These are phyloP conservation scores for Megaleporinus macrocephalus DNA, from an alignment of 2,113 vertebrate species.

Conservation along the genomic window DNA sequence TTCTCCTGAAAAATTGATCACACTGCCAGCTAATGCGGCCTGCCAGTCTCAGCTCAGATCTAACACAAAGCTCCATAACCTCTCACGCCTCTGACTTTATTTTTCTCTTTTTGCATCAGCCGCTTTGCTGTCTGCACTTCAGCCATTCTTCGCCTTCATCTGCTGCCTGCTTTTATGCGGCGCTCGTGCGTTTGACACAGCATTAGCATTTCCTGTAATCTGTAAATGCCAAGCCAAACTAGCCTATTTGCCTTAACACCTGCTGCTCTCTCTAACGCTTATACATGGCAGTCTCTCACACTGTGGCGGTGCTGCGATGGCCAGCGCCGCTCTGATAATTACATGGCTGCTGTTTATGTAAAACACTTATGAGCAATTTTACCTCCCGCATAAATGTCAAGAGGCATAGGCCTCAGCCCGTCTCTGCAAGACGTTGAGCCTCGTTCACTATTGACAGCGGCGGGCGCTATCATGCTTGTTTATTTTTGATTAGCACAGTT, in stretches of 20 bases:
- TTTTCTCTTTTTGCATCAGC: slow-evolving; percentile 27
- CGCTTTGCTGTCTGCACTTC: slow-evolving; percentile 1
- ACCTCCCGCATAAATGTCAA: slow-evolving; percentile 46
- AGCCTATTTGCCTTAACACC: slow-evolving; percentile 31
- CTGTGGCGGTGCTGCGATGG: slow-evolving; percentile 6
- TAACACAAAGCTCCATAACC: slow-evolving; percentile 10
- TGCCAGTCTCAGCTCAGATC: slow-evolving; percentile 4
- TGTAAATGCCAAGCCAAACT: slow-evolving; percentile 45
- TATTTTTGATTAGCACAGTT: slow-evolving; percentile 60
- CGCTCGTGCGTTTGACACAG: slow-evolving; percentile 18
- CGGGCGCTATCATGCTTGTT: slow-evolving; percentile 43
- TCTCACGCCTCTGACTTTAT: slow-evolving; percentile 15
- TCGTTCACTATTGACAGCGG: slow-evolving; percentile 16
- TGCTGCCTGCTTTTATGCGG: slow-evolving; percentile 31
- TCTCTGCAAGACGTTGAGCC: slow-evolving; percentile 18
- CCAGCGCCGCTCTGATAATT: slow-evolving; percentile 43
- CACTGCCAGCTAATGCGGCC: not conserved
- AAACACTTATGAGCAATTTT: slow-evolving; percentile 54
- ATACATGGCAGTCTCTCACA: slow-evolving; percentile 18
- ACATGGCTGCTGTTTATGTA: slow-evolving; percentile 54
- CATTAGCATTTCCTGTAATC: slow-evolving; percentile 33
- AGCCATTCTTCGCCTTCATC: slow-evolving; percentile 23
- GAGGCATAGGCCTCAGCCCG: slow-evolving; percentile 2
- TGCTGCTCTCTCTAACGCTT: slow-evolving; percentile 20
- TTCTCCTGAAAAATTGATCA: slow-evolving; percentile 1